Evolutionary conservation across 2,888 invertebrate species (phyloP), one percentile per base, ranked within the genome.

Genomic region (Lapara coniferarum): DNA sequence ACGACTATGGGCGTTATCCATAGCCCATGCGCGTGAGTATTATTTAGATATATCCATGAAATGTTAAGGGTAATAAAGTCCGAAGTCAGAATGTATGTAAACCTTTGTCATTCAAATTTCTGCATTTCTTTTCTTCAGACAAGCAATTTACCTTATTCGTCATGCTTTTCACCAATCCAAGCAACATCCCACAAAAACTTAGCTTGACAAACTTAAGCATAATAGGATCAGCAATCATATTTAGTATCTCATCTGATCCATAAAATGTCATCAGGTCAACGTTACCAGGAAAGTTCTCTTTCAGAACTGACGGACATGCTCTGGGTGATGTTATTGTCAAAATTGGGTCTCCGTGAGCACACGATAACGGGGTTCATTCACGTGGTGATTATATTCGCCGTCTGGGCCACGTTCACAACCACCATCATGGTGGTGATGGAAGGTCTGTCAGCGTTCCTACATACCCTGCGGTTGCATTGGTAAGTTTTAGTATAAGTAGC

Each of bases 381-480:
- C 13, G 81, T 97, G 4, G 96, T 95, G 76, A 53, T 95, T 0
- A 89, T 96, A 25, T 98, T 98, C 84, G 95, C 94, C 0, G 87
- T 95, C 0, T 98, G 98, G 97, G 96, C 97, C 0, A 79, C 92
- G 13, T 95, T 98, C 75, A 97, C 98, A 0, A 78, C 98, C 3
- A 95, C 95, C 66, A 97, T 98, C 76, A 92, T 98, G 66, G 96
- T 98, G 14, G 88, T 98, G 73, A 98, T 98, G 98, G 98, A 98
- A 87, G 98, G 98, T 0, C 91, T 98, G 44, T 98, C 97, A 2
- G 98, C 98, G 10, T 98, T 98, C 85, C 95, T 98, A 67, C 98
- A 98, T 84, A 97, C 98, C 0, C 95, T 98, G 46, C 96, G 98
- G 85, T 95, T 98, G 71, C 98, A 98, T 88, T 98, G 98, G 98